Conservation (phyloP, 2,888 invertebrate genomes). For the Malacosoma neustria region DNA sequence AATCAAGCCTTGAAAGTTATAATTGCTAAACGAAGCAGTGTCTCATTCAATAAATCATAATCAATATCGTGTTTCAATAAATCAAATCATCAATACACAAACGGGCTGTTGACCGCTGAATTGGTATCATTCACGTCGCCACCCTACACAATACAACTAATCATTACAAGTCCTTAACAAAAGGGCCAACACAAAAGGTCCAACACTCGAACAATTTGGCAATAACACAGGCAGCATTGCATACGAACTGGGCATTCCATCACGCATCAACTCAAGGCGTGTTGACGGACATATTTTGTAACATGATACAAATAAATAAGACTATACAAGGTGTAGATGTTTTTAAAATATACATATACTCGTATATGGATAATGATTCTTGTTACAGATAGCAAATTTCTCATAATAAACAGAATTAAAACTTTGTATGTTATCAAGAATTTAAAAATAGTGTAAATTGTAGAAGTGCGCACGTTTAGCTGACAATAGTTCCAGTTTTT, state of each 20-base stretch:
- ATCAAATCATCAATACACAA: not conserved
- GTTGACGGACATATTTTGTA: not conserved
- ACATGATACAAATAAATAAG: not conserved
- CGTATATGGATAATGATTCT: too few species aligned
- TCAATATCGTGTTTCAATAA: not conserved
- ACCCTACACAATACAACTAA: conserved; percentile 36
- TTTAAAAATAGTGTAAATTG: too few species aligned
- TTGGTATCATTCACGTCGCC: conserved; percentile 19
- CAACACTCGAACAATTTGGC: not conserved
- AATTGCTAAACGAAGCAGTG: too few species aligned
- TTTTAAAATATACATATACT: too few species aligned
- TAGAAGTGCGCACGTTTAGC: too few species aligned
- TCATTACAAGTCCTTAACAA: conserved; percentile 16
- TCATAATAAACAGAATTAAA: too few species aligned
- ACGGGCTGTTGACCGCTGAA: conserved; percentile 16
- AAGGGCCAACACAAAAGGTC: not conserved
- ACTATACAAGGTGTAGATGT: not conserved
- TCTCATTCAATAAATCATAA: not conserved
- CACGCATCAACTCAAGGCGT: conserved; percentile 3
- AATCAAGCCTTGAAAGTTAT: too few species aligned
- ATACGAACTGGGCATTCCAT: conserved; percentile 2
- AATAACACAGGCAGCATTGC: not conserved
- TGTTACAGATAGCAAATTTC: too few species aligned
- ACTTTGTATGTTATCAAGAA: too few species aligned
- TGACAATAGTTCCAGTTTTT: too few species aligned